These are phyloP conservation scores for Selene dorsalis DNA, from an alignment of 2,797 vertebrate genomes.

Conservation along the genomic window DNA sequence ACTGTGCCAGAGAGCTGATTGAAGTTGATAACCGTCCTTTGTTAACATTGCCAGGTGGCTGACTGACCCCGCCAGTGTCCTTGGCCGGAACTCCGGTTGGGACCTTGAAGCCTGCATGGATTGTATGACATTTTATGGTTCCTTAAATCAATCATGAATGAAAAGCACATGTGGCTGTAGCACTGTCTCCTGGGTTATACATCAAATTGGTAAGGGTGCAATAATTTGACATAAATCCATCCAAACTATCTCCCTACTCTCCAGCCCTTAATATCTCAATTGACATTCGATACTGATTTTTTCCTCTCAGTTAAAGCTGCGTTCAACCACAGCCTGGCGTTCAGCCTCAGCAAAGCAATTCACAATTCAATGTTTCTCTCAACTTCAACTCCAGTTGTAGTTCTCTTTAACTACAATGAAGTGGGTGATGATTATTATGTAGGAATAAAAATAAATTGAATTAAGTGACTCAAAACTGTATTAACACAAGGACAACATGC, in stretches of 20 bases:
- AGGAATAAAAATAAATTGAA: constrained; percentile 1
- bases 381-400: not conserved
- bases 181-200: constrained; percentile 55
- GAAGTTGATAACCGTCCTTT: constrained; percentile 51
- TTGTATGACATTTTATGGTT: constrained; percentile 63
- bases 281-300: constrained; percentile 48
- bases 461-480: not conserved
- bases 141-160: constrained; percentile 65
- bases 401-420: constrained; percentile 28
- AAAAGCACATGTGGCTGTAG: constrained; percentile 58
- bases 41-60: constrained; percentile 68
- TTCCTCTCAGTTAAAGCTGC: constrained; percentile 21
- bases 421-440: constrained; percentile 25
- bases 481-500: not conserved
- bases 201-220: constrained; percentile 45
- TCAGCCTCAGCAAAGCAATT: constrained; percentile 17
- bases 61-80: constrained; percentile 53
- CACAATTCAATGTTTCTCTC: constrained; percentile 6
- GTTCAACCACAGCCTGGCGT: constrained; percentile 34
- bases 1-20: constrained; percentile 26
- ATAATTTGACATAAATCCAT: constrained; percentile 42
- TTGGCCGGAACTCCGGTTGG: constrained; percentile 49
- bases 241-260: constrained; percentile 28
- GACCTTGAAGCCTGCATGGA: constrained; percentile 53
- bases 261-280: constrained; percentile 27